Evolutionary conservation across 1,140 invertebrate species (phyloP), one percentile per base, ranked within the genome.

Genomic region (Drosophila albomicans): DNA sequence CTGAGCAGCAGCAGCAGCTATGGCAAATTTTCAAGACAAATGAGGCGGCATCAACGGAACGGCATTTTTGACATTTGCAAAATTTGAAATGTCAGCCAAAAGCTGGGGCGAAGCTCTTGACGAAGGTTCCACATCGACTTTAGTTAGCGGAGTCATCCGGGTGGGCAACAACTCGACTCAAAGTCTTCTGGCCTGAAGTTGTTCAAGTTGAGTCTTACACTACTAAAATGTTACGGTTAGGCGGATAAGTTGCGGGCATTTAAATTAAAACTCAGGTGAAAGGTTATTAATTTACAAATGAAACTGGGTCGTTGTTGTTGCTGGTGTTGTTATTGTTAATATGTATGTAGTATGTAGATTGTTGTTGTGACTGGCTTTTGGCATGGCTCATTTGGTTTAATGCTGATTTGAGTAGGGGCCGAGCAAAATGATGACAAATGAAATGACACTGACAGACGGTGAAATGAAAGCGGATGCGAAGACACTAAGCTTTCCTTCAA

Each of bases 251-350:
- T 49, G 77, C 72, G 84, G 58, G 80, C 82, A 74, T 89, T 89
- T 85, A 81, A 89, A 81, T 89, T 89, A 89, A 89, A 89, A 86
- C 72, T 73, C 86, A 85, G 85, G 86, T 85, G 85, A 89, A 89
- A 89, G 85, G 85, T 89, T 89, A 89, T 89, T 89, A 89, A 89
- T 89, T 89, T 79, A 63, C 25, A 58, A 88, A 69, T 81, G 70
- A 73, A 89, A 81, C 81, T 88, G 80, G 80, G 81, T 67, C 84
- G 82, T 70, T 48, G 48, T 77, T 67, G 16, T 7, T 58, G 25
- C n/a, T 52, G 63, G 62, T 58, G 32, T 63, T 58, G 32, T 63
- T 74, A 49, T 45, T 70, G 70, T 58, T 57, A 38, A 41, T 54
- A 35, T 38, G 6, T 32, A 8, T 32, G 20, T 25, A 25, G 20